Base-by-base conservation (phyloP, 2,113 vertebrate genomes). In the Tretioscincus oriximinensis region DNA sequence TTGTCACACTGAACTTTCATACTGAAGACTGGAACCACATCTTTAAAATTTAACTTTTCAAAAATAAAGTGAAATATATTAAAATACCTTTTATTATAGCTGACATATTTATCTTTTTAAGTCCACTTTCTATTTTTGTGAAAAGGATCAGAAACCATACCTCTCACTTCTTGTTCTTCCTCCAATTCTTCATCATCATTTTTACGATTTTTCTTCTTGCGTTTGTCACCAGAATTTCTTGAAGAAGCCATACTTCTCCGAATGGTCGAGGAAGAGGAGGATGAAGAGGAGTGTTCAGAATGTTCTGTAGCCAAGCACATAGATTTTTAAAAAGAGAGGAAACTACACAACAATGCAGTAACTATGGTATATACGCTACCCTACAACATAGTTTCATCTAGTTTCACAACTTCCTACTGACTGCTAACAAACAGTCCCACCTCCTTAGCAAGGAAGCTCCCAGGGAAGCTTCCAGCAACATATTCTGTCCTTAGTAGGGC, bases 261-360 rank as follows among this genome's bases (percentile, higher is more conserved):
- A 90, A 92, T 90, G 83, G 64, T 91, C 86, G 92, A 91, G 81
- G 91, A 92, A 24, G 90, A 90, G 2, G 88, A 91, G 2, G 91
- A 93, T 1, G 87, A 88, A 51, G 92, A 92, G 60, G 90, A 92
- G 49, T 92, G 90, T 88, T 92, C 87, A 85, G 90, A 92, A 88
- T 86, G 90, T 91, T 93, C 92, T 93, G 86, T 81, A 88, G 89
- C 85, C 82, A 91, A 91, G 87, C 66, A 91, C 83, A 89, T 89
- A 91, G 85, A 51, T 71, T 90, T 80, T 80, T 81, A 85, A 69
- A 8, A 78, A 80, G 75, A 60, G 22, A 51, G 45, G 29, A 78
- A 51, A 24, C 20, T 22, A 51, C 16, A 60, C 28, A 18, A 58
- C 20, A 9, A 73, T 58, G n/a, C 26, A 51, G 2, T 51, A 16